A percentile compares a stretch with the other conserved stretches of the same genome.
Evolutionary conservation across 1,140 invertebrate genomes (phyloP).

Genomic region (Belonocnema kinseyi): DNA sequence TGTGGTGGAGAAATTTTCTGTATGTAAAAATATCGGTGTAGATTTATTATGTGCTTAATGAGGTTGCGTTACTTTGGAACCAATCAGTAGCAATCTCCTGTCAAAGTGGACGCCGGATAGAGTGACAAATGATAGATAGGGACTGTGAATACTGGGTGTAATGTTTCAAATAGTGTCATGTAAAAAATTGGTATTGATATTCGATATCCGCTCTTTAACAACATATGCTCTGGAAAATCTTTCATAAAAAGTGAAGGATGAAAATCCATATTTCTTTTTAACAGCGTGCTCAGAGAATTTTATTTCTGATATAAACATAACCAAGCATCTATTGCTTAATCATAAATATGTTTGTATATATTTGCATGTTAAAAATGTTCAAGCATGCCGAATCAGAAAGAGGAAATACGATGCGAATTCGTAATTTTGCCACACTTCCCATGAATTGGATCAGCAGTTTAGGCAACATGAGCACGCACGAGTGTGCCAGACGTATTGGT

Average conservation of each 20-base stretch:
- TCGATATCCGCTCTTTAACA: background rate
- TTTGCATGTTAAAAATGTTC: no score
- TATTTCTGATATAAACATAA: no score
- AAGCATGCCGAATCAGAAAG: no score
- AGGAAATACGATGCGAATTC: no score
- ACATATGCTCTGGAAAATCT: background rate
- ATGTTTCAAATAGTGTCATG: conserved; percentile 14
- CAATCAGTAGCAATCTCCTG: conserved; percentile 48
- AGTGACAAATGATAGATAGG: conserved; percentile 60
- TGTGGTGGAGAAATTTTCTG: conserved; percentile 35
- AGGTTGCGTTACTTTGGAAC: conserved; percentile 40
- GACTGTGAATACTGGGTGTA: conserved; percentile 42
- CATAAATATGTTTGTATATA: no score
- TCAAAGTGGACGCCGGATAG: conserved; percentile 48
- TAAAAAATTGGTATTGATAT: background rate
- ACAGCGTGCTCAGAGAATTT: no score
- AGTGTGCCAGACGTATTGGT: conserved; percentile 43
- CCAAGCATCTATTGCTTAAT: no score
- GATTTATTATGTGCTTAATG: conserved; percentile 44
- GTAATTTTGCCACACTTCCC: no score
- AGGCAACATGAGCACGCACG: conserved; percentile 41
- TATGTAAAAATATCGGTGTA: conserved; percentile 4
- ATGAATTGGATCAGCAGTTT: conserved; percentile 27
- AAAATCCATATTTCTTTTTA: no score
- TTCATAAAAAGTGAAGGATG: no score